Evolutionary conservation across 2,888 invertebrate species (phyloP).

Genomic region (Ennomos fuscantarius): DNA sequence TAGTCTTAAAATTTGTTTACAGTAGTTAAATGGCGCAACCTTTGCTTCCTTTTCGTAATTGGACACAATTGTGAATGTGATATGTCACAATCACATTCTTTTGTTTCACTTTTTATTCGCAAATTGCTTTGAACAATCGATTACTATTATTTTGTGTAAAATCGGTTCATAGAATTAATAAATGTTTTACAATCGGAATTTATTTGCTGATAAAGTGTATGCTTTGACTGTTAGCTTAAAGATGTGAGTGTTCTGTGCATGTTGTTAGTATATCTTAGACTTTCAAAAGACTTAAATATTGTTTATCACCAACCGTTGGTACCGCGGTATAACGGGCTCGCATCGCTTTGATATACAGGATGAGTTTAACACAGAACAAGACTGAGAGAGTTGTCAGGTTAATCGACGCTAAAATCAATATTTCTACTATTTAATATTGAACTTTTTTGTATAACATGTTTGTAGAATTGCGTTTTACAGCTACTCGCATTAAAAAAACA

Average conservation of each 20-base stretch:
- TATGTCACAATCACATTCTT: constrained; percentile 19
- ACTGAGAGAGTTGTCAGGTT: too few species aligned
- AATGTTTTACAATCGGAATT: neutral
- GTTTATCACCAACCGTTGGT: constrained; percentile 24
- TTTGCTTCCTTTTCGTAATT: constrained; percentile 14
- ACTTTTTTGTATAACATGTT: too few species aligned
- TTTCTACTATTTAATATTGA: too few species aligned
- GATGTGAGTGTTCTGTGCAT: neutral
- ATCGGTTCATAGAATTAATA: neutral
- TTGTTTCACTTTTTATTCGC: constrained; percentile 24
- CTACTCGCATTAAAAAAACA: too few species aligned
- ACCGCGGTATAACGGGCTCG: constrained; percentile 28
- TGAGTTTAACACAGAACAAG: too few species aligned
- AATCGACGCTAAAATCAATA: too few species aligned
- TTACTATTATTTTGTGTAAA: constrained; percentile 13
- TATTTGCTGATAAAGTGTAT: constrained; percentile 1
- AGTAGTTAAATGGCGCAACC: neutral
- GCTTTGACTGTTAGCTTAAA: neutral
- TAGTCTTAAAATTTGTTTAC: constrained; percentile 15
- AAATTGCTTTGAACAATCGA: constrained; percentile 17
- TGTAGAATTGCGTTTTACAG: too few species aligned
- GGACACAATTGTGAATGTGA: constrained; percentile 7
- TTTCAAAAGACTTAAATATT: constrained; percentile 17
- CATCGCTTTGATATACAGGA: constrained; percentile 11
- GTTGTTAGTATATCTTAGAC: constrained; percentile 13